A percentile compares a stretch with the other conserved stretches of the same genome.
Conservation (phyloP, 2,113 vertebrate genomes). For the Stigmatopora nigra region DNA sequence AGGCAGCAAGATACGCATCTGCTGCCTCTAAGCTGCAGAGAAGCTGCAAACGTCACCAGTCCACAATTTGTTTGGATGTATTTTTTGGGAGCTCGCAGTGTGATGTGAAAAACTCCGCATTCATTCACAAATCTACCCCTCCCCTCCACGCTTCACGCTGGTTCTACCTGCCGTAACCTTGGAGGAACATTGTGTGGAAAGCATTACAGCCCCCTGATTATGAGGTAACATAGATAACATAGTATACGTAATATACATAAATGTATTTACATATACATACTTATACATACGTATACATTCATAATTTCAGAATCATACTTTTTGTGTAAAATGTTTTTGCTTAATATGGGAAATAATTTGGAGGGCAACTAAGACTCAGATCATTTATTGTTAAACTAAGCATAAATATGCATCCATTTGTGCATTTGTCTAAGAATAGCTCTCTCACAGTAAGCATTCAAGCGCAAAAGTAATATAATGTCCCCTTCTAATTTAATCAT, state of each 20-base stretch:
- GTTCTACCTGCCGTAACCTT: constrained; percentile 63
- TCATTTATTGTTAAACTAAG: too few relatives aligned
- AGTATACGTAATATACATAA: too few relatives aligned
- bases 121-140: constrained; percentile 20
- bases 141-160: constrained; percentile 22
- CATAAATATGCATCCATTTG: neutral
- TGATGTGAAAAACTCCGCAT: constrained; percentile 4
- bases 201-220: constrained; percentile 15
- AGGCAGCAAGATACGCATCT: constrained; percentile 51
- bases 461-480: neutral
- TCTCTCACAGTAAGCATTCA: neutral
- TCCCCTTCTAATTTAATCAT: neutral
- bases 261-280: too few relatives aligned
- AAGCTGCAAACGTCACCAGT: constrained; percentile 22
- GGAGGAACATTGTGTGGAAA: constrained; percentile 68
- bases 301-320: too few relatives aligned
- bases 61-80: too few relatives aligned
- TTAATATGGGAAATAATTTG: too few relatives aligned
- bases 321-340: too few relatives aligned
- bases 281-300: too few relatives aligned
- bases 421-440: neutral
- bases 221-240: too few relatives aligned
- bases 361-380: too few relatives aligned
- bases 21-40: constrained; percentile 7
- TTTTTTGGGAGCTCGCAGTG: neutral